A percentile compares a stretch with the other conserved stretches of the same genome.
phyloP scores from a whole-genome alignment of 1,140 invertebrate genomes.

The Charaxes varanes region DNA sequence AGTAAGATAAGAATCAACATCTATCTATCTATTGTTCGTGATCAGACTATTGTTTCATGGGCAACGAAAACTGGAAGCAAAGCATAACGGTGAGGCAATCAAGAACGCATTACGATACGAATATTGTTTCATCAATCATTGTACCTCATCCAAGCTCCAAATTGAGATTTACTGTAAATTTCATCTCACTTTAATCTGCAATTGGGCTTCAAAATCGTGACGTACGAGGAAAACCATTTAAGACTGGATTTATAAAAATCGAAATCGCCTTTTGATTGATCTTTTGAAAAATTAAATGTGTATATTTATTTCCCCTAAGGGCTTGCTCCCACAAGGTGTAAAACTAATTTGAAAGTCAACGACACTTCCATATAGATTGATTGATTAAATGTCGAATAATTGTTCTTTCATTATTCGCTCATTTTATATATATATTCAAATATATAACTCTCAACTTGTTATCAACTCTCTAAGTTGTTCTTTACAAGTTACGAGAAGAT shows the following conservation, averaged over 20 bases:
- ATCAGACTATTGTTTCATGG: constrained; percentile 16
- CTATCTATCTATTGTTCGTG: constrained; percentile 16
- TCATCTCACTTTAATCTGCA: constrained; percentile 11
- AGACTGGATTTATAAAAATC: neutral
- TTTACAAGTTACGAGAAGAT: too few relatives aligned
- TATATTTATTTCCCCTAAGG: too few relatives aligned
- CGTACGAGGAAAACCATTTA: neutral
- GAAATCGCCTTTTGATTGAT: too few relatives aligned
- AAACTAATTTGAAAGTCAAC: too few relatives aligned
- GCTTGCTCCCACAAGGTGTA: too few relatives aligned
- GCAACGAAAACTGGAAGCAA: constrained; percentile 16
- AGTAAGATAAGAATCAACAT: constrained; percentile 13
- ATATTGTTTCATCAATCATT: constrained; percentile 30
- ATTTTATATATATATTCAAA: too few relatives aligned
- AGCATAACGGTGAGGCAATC: constrained; percentile 24
- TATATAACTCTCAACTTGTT: too few relatives aligned
- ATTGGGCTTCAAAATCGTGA: constrained; percentile 16
- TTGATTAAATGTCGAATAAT: too few relatives aligned
- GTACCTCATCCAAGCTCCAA: constrained; percentile 19
- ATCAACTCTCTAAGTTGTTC: too few relatives aligned
- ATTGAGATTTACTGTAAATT: constrained; percentile 28
- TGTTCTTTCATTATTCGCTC: too few relatives aligned
- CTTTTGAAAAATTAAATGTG: too few relatives aligned
- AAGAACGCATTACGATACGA: constrained; percentile 23
- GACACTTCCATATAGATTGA: too few relatives aligned